Conservation (phyloP, 2,797 vertebrate genomes). For the Uromys caudimaculatus region DNA sequence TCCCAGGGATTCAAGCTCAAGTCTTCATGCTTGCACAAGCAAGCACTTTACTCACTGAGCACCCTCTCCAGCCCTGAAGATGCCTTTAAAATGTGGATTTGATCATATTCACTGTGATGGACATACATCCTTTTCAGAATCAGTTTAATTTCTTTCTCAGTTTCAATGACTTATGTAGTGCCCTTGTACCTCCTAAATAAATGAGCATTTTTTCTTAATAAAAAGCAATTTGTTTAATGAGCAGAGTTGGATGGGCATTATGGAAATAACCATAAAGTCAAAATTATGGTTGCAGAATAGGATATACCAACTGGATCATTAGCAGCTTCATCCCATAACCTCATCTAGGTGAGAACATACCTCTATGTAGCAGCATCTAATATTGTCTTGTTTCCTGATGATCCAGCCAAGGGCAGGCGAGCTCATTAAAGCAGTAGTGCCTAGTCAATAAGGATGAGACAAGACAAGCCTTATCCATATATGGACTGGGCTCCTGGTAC, state of each 20-base stretch:
- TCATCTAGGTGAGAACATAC: constrained; percentile 22
- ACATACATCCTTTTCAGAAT: not conserved
- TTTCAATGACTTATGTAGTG: constrained; percentile 30
- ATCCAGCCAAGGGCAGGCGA: not conserved
- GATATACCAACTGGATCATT: not conserved
- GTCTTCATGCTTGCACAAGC: not conserved
- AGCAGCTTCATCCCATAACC: not conserved
- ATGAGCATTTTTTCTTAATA: constrained; percentile 41
- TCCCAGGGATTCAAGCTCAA: not conserved
- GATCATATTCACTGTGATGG: not conserved
- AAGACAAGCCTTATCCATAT: not conserved
- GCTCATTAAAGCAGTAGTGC: not conserved
- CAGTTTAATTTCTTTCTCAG: not conserved
- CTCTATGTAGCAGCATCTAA: not conserved
- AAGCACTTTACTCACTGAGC: not conserved
- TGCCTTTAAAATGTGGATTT: constrained; percentile 1
- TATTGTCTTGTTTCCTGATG: not conserved
- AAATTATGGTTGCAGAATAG: constrained; percentile 56
- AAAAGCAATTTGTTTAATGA: constrained; percentile 61
- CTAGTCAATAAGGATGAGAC: not conserved
- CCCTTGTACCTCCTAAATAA: constrained; percentile 24
- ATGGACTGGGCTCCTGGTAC: not conserved
- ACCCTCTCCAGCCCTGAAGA: not conserved
- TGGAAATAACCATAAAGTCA: constrained; percentile 43
- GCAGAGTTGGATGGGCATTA: not conserved